Evolutionary conservation across 2,888 invertebrate genomes (phyloP).

Genomic region (Drosophila melanocephala): DNA sequence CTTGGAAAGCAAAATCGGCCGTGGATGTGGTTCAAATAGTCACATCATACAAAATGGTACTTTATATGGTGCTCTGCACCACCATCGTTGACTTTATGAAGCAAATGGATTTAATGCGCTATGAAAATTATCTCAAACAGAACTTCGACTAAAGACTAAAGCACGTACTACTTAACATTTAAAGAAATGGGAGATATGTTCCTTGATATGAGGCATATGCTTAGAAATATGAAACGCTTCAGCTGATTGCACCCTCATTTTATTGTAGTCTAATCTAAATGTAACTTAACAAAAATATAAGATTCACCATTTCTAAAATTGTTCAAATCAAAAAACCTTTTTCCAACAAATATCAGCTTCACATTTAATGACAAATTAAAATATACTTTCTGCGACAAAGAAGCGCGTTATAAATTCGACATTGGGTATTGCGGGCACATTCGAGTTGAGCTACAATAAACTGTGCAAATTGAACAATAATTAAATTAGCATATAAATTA

Average conservation of each 20-base stretch:
- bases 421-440: not conserved
- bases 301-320: not conserved
- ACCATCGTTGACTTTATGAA: slow-evolving; percentile 41
- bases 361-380: not conserved
- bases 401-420: slow-evolving; percentile 10
- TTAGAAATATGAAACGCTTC: not conserved
- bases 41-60: slow-evolving; percentile 25
- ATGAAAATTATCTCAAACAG: slow-evolving; percentile 18
- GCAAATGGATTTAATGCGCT: slow-evolving; percentile 28
- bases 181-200: not conserved
- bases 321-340: not conserved
- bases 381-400: not conserved
- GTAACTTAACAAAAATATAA: not conserved
- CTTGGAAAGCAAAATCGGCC: slow-evolving; percentile 4
- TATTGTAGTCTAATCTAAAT: not conserved
- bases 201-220: not conserved
- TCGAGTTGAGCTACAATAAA: slow-evolving; percentile 46
- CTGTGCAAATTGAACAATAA: slow-evolving; percentile 72
- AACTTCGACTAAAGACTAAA: slow-evolving; percentile 2
- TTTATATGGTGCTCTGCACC: slow-evolving; percentile 32
- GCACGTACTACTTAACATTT: not conserved
- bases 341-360: not conserved
- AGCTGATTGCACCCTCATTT: not conserved
- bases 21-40: not conserved
- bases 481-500: slow-evolving; percentile 75